Evolutionary conservation across 53 echinoderm and acorn worm species (phyloP), one percentile per base, ranked within the genome.

Genomic region (Pentamera pediparva): DNA sequence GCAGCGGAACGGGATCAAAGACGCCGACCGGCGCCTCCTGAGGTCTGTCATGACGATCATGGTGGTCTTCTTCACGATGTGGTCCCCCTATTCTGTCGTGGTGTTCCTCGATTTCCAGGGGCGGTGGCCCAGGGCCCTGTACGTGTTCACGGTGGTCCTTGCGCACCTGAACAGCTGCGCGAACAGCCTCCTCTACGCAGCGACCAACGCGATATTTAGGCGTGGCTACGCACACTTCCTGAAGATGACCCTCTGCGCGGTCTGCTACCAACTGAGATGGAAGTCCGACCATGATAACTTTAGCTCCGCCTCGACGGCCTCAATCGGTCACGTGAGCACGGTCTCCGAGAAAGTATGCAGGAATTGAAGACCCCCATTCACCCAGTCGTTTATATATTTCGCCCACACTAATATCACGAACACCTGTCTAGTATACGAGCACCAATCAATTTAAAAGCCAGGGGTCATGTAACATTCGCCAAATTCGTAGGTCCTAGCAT

Each of bases 161-260:
- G 88, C 88, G 4, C 92, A 92, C 62, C 80, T 71, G 37, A 92
- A 92, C 56, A 92, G 92, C 65, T 88, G 88, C 54, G 82, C 88
- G 53, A 92, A 92, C 39, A 76, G 92, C n/a, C 53, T 92, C 22
- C 58, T 92, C 63, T 92, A 92, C 62, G 92, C 87, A 20, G 84
- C 86, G 28, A 92, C 92, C 50, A 92, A 92, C 37, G 52, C 65
- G 20, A 81, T 87, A 37, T 92, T 92, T 48, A 76, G 92, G 3
- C 69, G 77, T 56, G 92, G 81, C 6, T 92, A 92, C 82, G 45
- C 5, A 3, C 12, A 47, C 27, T 51, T 83, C 5, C 25, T 83
- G 0, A 21, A 34, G 34, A 32, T 64, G 0, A 54, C 61, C n/a
- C 17, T 50, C 24, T 67, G 41, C 41, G 9, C 17, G 25, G 9